These are phyloP conservation scores for Dichetophora obliterata DNA, from an alignment of 2,888 invertebrate species.

Conservation along the genomic window DNA sequence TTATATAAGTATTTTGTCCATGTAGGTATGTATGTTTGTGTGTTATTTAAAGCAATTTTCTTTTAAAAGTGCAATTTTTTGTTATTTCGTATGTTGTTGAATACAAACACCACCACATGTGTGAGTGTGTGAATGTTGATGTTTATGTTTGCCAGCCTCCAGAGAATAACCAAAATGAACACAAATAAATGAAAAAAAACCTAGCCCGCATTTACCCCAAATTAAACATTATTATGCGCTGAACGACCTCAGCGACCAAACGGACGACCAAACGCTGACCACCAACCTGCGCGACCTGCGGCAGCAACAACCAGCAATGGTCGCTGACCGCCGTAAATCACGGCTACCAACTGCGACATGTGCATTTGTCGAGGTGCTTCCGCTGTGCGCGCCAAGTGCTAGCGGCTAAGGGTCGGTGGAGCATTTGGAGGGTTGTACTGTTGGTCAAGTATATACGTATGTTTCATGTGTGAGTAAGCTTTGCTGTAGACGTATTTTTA, in stretches of 20 bases:
- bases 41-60: conserved; percentile 28
- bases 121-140: conserved; percentile 7
- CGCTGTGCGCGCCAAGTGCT: conserved; percentile 44
- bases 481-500: neutral
- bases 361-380: conserved; percentile 64
- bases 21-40: neutral
- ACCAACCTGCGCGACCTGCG: conserved; percentile 34
- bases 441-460: neutral
- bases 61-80: conserved; percentile 27
- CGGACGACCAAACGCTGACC: conserved; percentile 30
- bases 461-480: neutral
- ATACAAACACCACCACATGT: neutral
- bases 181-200: conserved; percentile 47
- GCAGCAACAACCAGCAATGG: conserved; percentile 38
- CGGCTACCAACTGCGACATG: conserved; percentile 49
- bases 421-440: conserved; percentile 1
- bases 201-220: conserved; percentile 66
- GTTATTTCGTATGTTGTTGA: neutral
- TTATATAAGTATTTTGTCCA: neutral
- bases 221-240: conserved; percentile 68
- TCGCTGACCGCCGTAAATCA: conserved; percentile 66
- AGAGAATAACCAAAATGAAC: conserved; percentile 40
- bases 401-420: conserved; percentile 39
- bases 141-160: conserved; percentile 40
- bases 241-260: conserved; percentile 33